phyloP scores from a whole-genome alignment of 2,888 invertebrate species.

The Tetanocera ferruginea region DNA sequence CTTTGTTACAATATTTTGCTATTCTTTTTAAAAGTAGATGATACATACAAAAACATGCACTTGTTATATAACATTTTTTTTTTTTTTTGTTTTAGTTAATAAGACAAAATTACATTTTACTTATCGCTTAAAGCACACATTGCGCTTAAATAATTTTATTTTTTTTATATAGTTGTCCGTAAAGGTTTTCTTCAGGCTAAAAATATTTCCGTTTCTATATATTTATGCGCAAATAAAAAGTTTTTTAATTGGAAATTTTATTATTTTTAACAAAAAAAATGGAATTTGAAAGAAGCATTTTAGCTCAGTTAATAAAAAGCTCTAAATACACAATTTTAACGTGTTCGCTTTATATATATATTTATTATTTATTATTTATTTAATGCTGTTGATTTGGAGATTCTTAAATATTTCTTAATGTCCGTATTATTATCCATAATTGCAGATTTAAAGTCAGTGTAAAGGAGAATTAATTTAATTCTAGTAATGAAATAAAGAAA shows the following conservation, averaged over 20 bases:
- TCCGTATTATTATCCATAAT: constrained; percentile 12
- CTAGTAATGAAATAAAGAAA: background rate
- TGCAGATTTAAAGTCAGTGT: background rate
- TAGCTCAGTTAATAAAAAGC: too few relatives aligned
- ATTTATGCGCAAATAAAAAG: background rate
- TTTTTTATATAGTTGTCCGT: background rate
- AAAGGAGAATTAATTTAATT: background rate
- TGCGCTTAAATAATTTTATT: background rate
- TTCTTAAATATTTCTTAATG: background rate
- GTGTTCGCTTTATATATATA: background rate
- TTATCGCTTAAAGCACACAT: constrained; percentile 2
- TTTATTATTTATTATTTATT: background rate
- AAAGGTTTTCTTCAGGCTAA: background rate
- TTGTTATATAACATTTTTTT: constrained; percentile 2
- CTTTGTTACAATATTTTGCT: constrained; percentile 21
- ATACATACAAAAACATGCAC: background rate
- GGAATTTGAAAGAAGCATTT: too few relatives aligned
- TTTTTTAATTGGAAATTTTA: background rate
- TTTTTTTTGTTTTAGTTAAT: background rate
- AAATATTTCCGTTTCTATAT: background rate
- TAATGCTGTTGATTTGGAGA: background rate
- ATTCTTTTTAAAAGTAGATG: background rate
- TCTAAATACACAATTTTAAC: background rate
- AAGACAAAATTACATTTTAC: constrained; percentile 14
- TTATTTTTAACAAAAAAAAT: too few relatives aligned